These are phyloP conservation scores for Alethe diademata DNA, from an alignment of 2,113 vertebrate species.

Conservation along the genomic window DNA sequence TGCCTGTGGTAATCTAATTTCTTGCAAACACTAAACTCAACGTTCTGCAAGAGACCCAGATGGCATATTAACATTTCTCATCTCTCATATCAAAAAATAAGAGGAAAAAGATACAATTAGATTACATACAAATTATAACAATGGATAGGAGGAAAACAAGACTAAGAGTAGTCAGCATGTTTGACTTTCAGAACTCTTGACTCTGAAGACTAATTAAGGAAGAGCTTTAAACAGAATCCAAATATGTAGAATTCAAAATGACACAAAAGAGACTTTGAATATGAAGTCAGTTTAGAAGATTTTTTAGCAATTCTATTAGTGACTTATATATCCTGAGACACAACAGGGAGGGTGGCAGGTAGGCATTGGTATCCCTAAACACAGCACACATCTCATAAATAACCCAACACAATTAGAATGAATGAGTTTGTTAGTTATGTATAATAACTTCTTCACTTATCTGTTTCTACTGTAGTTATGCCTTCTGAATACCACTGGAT, in stretches of 20 bases:
- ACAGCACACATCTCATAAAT: not conserved
- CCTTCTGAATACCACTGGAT: not conserved
- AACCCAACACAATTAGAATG: not conserved
- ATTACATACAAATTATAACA: not conserved
- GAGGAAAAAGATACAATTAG: constrained; percentile 11
- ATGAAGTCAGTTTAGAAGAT: not conserved
- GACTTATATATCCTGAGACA: not conserved
- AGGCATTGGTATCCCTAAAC: not conserved
- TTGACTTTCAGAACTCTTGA: constrained; percentile 17
- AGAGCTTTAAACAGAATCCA: constrained; percentile 19
- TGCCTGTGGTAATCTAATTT: constrained; percentile 75
- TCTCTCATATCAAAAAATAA: constrained; percentile 27
- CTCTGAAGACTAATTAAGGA: not conserved
- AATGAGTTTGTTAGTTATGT: not conserved
- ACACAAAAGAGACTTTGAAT: not conserved
- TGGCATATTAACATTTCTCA: constrained; percentile 63
- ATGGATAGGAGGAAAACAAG: not conserved
- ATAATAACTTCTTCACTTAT: not conserved
- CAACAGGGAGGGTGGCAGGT: not conserved
- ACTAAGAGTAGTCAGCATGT: not conserved
- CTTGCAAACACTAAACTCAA: constrained; percentile 72
- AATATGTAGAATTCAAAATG: not conserved
- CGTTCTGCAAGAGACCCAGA: constrained; percentile 67
- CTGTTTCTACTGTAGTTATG: not conserved
- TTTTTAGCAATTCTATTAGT: not conserved